Conservation (phyloP, 2,888 invertebrate genomes). For the Coenonympha arcania region DNA sequence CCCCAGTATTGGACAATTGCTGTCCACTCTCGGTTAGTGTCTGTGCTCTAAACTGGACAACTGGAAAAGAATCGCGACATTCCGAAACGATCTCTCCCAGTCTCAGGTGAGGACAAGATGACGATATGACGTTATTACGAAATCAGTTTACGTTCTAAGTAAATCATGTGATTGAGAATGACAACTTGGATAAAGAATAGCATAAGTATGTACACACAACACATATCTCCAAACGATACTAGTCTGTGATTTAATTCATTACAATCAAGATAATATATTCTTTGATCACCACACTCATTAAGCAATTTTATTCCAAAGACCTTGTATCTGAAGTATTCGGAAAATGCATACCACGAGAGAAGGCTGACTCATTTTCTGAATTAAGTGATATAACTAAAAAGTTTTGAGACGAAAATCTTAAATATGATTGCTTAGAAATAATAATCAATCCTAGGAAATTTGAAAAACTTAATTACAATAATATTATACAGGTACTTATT, state of each 20-base stretch:
- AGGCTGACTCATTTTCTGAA: too few relatives aligned
- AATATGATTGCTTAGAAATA: too few relatives aligned
- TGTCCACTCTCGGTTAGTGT: conserved; percentile 53
- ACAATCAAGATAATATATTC: neutral
- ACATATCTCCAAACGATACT: neutral
- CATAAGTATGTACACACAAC: neutral
- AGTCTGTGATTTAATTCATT: neutral
- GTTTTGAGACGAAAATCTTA: too few relatives aligned
- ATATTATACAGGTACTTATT: too few relatives aligned
- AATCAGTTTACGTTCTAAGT: conserved; percentile 33
- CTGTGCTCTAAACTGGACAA: conserved; percentile 51
- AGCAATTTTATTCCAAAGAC: neutral
- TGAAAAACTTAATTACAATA: too few relatives aligned
- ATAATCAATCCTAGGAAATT: too few relatives aligned
- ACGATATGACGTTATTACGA: conserved; percentile 32
- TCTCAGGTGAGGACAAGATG: conserved; percentile 48
- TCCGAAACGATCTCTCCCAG: conserved; percentile 42
- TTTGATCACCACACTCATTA: too few relatives aligned
- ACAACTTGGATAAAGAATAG: conserved; percentile 9
- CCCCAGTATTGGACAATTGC: conserved; percentile 36
- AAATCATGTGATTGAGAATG: conserved; percentile 51
- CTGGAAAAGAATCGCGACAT: conserved; percentile 37
- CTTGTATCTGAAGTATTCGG: neutral
- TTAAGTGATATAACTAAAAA: too few relatives aligned
- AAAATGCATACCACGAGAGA: neutral